Conservation (phyloP, 2,113 vertebrate species). For the Aramus guarauna region DNA sequence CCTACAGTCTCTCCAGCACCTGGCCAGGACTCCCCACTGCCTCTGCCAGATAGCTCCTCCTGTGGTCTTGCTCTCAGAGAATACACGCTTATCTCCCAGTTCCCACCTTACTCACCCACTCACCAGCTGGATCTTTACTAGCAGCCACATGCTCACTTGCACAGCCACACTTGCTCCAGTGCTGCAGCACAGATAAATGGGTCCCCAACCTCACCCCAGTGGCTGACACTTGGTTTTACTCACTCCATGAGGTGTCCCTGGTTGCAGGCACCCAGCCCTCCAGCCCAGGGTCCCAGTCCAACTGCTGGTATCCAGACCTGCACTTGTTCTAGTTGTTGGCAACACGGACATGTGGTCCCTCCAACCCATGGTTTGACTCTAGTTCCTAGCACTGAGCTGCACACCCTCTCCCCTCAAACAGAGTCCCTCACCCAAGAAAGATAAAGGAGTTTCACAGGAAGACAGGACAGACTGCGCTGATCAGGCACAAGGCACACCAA, state of each 20-base stretch:
- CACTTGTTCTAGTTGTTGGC: background rate
- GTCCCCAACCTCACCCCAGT: background rate
- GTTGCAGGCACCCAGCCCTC: background rate
- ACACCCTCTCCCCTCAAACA: background rate
- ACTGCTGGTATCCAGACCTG: background rate
- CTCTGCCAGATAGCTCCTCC: background rate
- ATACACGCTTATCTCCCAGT: background rate
- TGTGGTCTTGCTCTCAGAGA: background rate
- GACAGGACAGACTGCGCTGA: background rate
- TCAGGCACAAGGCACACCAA: fast-evolving
- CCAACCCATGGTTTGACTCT: fast-evolving
- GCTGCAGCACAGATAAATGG: background rate
- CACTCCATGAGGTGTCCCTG: background rate
- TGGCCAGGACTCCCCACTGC: background rate
- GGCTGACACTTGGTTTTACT: background rate
- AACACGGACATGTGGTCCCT: fast-evolving
- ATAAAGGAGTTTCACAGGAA: background rate
- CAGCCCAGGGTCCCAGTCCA: background rate
- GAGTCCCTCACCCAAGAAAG: background rate
- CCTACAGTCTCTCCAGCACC: background rate
- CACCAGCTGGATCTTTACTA: background rate
- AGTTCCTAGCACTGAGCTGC: background rate
- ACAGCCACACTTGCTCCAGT: background rate
- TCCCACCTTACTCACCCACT: background rate
- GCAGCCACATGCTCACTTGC: fast-evolving